Percentiles rank a stretch among this genome's conserved stretches.
Evolutionary conservation across 2,797 vertebrate genomes (phyloP).

Genomic region (Intellagama lesueurii): DNA sequence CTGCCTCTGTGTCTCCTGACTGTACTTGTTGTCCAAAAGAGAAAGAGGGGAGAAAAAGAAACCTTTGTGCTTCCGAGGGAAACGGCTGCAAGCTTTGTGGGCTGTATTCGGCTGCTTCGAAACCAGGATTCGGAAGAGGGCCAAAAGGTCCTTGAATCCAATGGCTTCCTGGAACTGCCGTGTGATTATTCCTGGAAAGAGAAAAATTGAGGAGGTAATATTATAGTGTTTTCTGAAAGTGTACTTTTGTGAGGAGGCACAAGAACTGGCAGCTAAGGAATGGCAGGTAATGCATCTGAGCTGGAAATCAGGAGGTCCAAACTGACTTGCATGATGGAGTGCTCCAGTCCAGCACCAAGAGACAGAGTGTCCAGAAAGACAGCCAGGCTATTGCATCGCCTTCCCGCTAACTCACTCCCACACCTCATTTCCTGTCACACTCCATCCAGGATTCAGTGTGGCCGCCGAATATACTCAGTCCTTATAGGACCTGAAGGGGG

Average conservation of each 20-base stretch:
- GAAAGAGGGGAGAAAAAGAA: neutral
- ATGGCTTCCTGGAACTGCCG: accelerated
- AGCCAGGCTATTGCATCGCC: too few relatives aligned
- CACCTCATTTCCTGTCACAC: neutral
- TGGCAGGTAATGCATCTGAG: neutral
- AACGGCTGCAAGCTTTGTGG: accelerated
- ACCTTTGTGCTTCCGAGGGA: slow-evolving; percentile 28
- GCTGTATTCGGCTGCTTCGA: neutral
- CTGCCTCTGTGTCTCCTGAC: neutral
- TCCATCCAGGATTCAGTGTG: too few relatives aligned
- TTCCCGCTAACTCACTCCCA: neutral
- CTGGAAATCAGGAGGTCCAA: neutral
- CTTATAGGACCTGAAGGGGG: neutral
- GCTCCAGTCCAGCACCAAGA: neutral
- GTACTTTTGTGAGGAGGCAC: neutral
- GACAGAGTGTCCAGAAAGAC: too few relatives aligned
- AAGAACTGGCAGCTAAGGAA: neutral
- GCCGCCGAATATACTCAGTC: neutral
- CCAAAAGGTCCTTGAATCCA: accelerated
- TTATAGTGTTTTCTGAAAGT: neutral
- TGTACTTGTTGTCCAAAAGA: accelerated
- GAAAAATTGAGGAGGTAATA: neutral
- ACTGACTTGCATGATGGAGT: neutral
- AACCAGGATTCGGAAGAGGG: accelerated
- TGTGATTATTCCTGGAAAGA: slow-evolving; percentile 18